A percentile compares a stretch with the other conserved stretches of the same genome.
Evolutionary conservation across 2,888 invertebrate genomes (phyloP).

Genomic region (Netelia virgata): DNA sequence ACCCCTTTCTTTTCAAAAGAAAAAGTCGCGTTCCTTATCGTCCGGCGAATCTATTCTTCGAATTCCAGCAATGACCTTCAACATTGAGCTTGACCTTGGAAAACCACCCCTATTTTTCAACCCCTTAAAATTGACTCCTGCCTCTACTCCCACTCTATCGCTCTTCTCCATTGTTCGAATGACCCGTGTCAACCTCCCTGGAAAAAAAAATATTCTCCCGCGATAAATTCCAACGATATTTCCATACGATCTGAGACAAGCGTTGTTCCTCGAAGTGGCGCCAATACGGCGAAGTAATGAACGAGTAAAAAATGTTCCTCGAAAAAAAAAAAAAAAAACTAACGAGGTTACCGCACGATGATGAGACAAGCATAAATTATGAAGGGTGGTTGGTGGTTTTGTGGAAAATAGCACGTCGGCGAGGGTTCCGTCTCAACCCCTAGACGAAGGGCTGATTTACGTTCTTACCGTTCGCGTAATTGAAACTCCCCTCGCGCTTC

Average conservation of each 20-base stretch:
- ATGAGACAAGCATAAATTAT: slow-evolving; percentile 12
- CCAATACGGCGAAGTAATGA: background rate
- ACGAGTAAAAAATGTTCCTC: slow-evolving; percentile 1
- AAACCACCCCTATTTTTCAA: background rate
- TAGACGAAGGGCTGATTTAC: slow-evolving; percentile 25
- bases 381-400: background rate
- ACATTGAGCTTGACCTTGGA: background rate
- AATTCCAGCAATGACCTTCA: background rate
- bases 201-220: background rate
- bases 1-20: too few relatives aligned
- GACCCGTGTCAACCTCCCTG: background rate
- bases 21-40: too few relatives aligned
- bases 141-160: background rate
- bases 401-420: slow-evolving; percentile 13
- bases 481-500: slow-evolving; percentile 11
- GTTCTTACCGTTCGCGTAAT: slow-evolving; percentile 41
- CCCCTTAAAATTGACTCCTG: background rate
- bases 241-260: background rate
- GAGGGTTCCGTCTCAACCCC: slow-evolving; percentile 5
- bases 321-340: slow-evolving; percentile 15
- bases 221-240: background rate
- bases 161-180: background rate
- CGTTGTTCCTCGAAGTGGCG: background rate
- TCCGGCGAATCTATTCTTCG: background rate
- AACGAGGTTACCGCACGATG: slow-evolving; percentile 4